Evolutionary conservation across 2,797 vertebrate species (phyloP), one percentile per base, ranked within the genome.

Genomic region (Coilia nasus): DNA sequence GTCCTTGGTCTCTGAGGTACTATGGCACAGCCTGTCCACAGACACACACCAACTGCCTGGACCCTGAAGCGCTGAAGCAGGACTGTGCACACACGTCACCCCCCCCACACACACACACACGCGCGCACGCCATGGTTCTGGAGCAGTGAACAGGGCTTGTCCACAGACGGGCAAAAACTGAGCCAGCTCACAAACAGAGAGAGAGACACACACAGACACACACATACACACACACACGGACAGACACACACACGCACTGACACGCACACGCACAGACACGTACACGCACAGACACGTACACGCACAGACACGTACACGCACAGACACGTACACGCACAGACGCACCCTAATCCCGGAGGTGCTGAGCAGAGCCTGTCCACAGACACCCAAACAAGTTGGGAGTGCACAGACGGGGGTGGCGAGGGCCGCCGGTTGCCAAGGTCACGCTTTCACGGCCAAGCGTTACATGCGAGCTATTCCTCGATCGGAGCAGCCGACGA

Each of bases 271-370:
- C 50, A 54, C 2, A 41, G 35, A 41, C 35, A 54, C 35, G 35
- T 2, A 54, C 2, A 9, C 50, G 14, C 50, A 54, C 50, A 54
- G 2, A 54, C 9, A 54, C 50, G 9, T 7, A 54, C 35, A 54
- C 9, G 9, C 50, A 54, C 50, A 54, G 2, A 41, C 35, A 41
- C 35, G 5, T 5, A 54, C 9, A 54, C 50, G 1, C 50, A 54
- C 50, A 54, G 2, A 54, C 35, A 54, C 9, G 82, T 83, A 60
- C 83, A 90, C 88, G 89, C 85, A 6, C 85, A 67, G 56, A 57
- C 71, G 78, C 81, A 85, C 81, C 25, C 64, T 23, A 28, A 6
- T 0, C 0, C 3, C 87, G 6, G 23, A 21, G 57, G 57, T 64
- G n/a, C 15, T 64, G 60, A 64, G 23, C 60, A 64, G n/a, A 11